phyloP scores from a whole-genome alignment of 1,140 invertebrate genomes.

The Bombus haemorrhoidalis region DNA sequence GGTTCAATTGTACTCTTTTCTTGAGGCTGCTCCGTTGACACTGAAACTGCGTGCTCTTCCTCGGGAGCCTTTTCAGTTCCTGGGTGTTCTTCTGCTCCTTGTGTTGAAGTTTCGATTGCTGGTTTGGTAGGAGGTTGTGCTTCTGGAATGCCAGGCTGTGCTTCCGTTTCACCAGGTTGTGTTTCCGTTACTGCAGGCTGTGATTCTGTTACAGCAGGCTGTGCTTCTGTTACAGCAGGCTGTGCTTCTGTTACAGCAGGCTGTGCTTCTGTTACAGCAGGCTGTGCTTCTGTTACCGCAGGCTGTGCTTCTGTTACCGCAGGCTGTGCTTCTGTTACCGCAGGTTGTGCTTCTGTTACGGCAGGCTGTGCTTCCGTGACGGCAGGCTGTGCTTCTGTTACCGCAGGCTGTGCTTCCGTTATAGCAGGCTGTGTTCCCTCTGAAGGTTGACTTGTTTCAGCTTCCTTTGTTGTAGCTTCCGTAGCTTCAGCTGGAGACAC shows the following conservation, averaged over 20 bases:
- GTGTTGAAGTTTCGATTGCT: constrained; percentile 7
- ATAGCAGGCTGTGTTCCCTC: not conserved
- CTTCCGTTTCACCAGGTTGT: not conserved
- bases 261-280: too few relatives aligned
- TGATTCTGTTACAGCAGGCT: not conserved
- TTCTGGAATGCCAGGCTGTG: not conserved
- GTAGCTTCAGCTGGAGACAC: not conserved
- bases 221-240: not conserved
- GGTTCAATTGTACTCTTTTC: constrained; percentile 42
- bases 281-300: too few relatives aligned
- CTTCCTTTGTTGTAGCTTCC: constrained; percentile 20
- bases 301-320: too few relatives aligned
- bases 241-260: not conserved
- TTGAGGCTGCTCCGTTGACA: constrained; percentile 32
- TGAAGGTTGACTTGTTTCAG: not conserved
- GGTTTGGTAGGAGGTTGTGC: constrained; percentile 10
- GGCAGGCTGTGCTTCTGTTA: too few relatives aligned
- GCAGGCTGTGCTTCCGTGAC: too few relatives aligned
- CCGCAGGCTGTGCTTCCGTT: rapidly evolving
- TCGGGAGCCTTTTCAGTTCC: constrained; percentile 20
- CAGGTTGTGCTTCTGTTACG: not conserved
- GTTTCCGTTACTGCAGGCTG: not conserved
- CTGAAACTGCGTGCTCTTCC: not conserved
- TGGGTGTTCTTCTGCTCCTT: constrained; percentile 24
- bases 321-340: not conserved